A percentile compares a stretch with the other conserved stretches of the same genome.
Conservation (phyloP, 2,113 vertebrate species). For the Pelmatolapia mariae region DNA sequence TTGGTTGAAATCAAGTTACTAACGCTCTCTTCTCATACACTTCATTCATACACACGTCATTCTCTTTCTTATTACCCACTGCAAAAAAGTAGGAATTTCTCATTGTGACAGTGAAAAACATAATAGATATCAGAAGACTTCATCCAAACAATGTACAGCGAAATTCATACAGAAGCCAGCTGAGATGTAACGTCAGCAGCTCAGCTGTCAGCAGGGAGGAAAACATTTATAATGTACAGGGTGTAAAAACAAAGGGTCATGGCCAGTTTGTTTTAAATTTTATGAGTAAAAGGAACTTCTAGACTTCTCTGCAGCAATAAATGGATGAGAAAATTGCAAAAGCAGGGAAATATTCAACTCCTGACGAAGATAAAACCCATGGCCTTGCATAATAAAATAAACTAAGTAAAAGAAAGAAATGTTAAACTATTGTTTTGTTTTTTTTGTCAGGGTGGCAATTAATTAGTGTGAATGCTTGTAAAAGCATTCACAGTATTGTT, state of each 20-base stretch:
- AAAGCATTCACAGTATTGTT: no score
- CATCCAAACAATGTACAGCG: not conserved
- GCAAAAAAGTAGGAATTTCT: not conserved
- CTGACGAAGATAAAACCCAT: not conserved
- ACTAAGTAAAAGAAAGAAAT: not conserved
- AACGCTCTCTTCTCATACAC: accelerated
- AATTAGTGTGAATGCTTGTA: no score
- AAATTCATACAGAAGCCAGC: not conserved
- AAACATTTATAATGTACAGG: not conserved
- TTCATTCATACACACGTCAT: not conserved
- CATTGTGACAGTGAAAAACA: not conserved
- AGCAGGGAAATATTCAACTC: not conserved
- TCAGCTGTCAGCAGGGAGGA: accelerated
- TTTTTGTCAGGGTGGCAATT: not conserved
- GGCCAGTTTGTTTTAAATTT: accelerated
- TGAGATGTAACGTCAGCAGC: not conserved
- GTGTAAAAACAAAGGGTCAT: not conserved
- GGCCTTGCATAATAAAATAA: accelerated
- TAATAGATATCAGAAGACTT: not conserved
- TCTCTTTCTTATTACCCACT: not conserved
- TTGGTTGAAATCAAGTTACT: not conserved
- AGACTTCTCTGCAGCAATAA: not conserved
- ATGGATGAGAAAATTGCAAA: not conserved
- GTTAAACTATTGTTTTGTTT: accelerated
- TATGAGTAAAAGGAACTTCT: accelerated